Conservation (phyloP, 2,888 invertebrate species). For the Sclerodermus sp. region DNA sequence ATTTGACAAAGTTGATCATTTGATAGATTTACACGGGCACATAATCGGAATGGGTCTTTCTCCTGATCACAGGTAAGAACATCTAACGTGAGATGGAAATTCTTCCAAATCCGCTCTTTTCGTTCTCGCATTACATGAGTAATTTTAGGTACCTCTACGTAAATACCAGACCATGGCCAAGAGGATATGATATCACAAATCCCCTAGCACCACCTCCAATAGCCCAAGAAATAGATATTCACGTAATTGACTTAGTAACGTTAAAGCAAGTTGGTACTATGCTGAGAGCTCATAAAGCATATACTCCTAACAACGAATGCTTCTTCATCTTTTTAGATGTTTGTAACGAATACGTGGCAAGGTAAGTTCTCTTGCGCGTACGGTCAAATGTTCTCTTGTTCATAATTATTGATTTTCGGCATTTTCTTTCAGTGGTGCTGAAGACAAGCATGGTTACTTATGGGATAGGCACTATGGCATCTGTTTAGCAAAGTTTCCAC, state of each 20-base stretch:
- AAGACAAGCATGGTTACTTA: constrained; percentile 79
- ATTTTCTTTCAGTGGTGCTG: constrained; percentile 70
- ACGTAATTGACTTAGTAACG: constrained; percentile 79
- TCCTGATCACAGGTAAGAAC: constrained; percentile 68
- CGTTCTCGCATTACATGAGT: not conserved
- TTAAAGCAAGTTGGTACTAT: constrained; percentile 77
- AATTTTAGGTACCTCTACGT: constrained; percentile 72
- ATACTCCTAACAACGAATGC: constrained; percentile 81
- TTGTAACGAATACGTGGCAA: constrained; percentile 79
- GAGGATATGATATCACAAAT: constrained; percentile 72
- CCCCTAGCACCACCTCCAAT: constrained; percentile 81
- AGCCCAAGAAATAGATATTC: constrained; percentile 84
- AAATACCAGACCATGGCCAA: constrained; percentile 81
- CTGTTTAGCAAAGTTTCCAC: constrained; percentile 74
- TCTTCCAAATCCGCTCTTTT: too few relatives aligned
- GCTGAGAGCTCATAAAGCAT: constrained; percentile 78
- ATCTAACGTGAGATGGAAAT: too few relatives aligned
- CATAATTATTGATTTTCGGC: not conserved
- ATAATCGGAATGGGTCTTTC: constrained; percentile 86
- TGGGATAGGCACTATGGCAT: constrained; percentile 86
- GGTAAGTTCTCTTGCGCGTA: constrained; percentile 63
- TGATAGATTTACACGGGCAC: constrained; percentile 82
- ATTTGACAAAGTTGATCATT: constrained; percentile 75
- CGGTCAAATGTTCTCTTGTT: constrained; percentile 2
- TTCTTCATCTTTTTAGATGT: constrained; percentile 86